These are phyloP conservation scores for Lacerta bilineata DNA, from an alignment of 2,797 vertebrate species.

Conservation along the genomic window DNA sequence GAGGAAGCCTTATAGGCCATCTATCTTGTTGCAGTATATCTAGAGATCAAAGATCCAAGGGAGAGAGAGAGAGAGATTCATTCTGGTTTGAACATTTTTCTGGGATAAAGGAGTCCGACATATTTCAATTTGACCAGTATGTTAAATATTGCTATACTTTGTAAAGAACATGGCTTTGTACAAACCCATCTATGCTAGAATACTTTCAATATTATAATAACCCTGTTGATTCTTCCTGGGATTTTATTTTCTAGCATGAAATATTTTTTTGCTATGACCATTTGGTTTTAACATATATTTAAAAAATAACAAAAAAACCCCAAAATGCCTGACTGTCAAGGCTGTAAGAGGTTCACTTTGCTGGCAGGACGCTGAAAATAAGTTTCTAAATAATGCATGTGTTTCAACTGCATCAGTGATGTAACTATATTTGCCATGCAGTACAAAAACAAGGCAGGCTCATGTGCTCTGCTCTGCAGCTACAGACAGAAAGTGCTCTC, in stretches of 20 bases:
- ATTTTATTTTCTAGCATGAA: neutral
- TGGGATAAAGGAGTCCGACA: neutral
- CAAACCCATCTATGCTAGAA: neutral
- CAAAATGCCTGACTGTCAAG: neutral
- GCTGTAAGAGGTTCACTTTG: neutral
- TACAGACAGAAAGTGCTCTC: slow-evolving; percentile 28
- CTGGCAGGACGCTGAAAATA: neutral
- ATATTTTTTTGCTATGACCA: neutral
- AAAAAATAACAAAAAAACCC: neutral
- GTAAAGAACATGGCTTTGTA: neutral
- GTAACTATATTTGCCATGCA: neutral
- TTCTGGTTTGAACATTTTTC: neutral
- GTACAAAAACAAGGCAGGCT: slow-evolving; percentile 7
- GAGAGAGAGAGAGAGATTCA: neutral
- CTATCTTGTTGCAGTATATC: too few species aligned
- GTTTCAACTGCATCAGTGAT: neutral
- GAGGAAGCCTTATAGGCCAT: too few species aligned
- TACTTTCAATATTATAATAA: neutral
- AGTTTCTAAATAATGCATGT: neutral
- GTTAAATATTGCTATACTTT: neutral
- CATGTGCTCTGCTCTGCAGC: slow-evolving; percentile 7
- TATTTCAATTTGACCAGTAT: too few species aligned
- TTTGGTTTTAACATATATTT: neutral
- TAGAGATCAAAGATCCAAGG: too few species aligned
- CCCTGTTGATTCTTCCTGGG: neutral